Percentiles rank a stretch among this genome's conserved stretches.
Conservation (phyloP, 2,113 vertebrate species). For the Python bivittatus region DNA sequence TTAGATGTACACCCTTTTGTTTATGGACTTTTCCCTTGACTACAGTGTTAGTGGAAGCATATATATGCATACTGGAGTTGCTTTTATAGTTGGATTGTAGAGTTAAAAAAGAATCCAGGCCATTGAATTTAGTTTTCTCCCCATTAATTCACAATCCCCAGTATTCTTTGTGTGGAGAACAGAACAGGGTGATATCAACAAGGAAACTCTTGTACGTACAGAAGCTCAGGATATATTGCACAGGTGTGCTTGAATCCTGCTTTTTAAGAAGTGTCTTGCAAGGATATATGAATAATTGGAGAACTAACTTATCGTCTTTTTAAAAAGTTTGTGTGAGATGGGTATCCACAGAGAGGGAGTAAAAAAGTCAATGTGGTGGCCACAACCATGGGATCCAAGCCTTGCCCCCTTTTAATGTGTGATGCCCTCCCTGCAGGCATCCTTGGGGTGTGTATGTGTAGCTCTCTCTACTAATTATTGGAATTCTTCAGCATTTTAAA, state of each 20-base stretch:
- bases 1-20: not conserved
- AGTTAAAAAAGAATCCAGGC: not conserved
- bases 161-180: too few relatives aligned
- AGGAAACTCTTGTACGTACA: not conserved
- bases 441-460: not conserved
- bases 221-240: too few relatives aligned
- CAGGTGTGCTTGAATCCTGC: not conserved
- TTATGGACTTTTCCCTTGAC: not conserved
- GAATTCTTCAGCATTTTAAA: not conserved
- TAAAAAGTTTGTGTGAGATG: not conserved
- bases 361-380: not conserved
- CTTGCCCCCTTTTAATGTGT: not conserved
- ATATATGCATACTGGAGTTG: not conserved
- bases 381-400: not conserved
- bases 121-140: too few relatives aligned
- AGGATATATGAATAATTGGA: not conserved
- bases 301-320: not conserved
- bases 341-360: not conserved
- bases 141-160: not conserved
- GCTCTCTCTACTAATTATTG: not conserved
- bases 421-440: not conserved
- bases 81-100: not conserved
- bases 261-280: not conserved
- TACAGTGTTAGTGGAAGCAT: not conserved
- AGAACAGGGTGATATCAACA: not conserved